These are phyloP conservation scores for Adelognathus sp. DNA, from an alignment of 2,888 invertebrate genomes.

Conservation along the genomic window DNA sequence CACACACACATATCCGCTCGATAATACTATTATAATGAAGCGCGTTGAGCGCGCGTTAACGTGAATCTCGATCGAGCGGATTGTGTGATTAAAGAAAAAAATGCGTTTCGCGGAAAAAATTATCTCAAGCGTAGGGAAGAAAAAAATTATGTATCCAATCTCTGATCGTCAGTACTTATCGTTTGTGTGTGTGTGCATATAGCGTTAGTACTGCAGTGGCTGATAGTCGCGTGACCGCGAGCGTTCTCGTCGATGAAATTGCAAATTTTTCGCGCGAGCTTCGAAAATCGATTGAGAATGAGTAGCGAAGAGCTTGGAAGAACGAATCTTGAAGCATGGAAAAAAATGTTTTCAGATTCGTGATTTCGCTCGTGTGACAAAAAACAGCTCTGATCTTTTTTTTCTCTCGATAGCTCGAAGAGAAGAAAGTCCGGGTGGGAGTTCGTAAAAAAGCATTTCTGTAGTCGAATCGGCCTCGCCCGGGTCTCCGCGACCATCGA, in stretches of 20 bases:
- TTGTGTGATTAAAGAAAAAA: not conserved
- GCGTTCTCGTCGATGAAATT: not conserved
- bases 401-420: no score
- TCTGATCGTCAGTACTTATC: conserved; percentile 51
- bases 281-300: not conserved
- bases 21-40: not conserved
- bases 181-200: conserved; percentile 28
- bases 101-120: conserved; percentile 6
- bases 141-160: conserved; percentile 4
- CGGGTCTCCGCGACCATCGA: no score
- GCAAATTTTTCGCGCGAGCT: not conserved
- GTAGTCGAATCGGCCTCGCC: no score
- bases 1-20: conserved; percentile 12
- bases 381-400: no score
- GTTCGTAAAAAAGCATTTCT: no score
- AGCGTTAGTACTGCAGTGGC: conserved; percentile 31
- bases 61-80: conserved; percentile 35
- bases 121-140: not conserved
- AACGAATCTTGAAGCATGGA: no score
- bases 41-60: conserved; percentile 23
- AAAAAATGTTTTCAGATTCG: no score
- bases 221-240: conserved; percentile 36
- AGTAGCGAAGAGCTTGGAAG: conserved; percentile 16
- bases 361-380: conserved; percentile 39
- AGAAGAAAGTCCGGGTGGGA: no score